Evolutionary conservation across 2,888 invertebrate genomes (phyloP).

Genomic region (Dromius quadrimaculatus): DNA sequence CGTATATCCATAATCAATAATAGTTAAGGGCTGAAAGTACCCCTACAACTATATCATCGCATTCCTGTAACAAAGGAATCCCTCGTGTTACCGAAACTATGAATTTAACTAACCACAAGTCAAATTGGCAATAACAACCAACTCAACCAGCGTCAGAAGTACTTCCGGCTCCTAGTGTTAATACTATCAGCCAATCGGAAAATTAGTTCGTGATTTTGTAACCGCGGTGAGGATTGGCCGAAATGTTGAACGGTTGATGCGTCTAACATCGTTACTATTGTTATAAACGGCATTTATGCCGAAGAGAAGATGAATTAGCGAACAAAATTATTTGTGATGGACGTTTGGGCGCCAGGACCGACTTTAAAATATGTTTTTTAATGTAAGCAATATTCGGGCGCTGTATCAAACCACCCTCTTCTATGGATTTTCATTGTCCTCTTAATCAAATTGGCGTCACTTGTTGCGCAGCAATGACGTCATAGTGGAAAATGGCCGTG

Average conservation of each 20-base stretch:
- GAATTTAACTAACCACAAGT: slow-evolving; percentile 34
- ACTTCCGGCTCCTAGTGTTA: background rate
- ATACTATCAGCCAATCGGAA: slow-evolving; percentile 25
- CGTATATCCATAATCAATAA: too few species aligned
- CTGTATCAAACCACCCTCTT: background rate
- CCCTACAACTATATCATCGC: background rate
- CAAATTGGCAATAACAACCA: slow-evolving; percentile 28
- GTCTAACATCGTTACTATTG: slow-evolving; percentile 39
- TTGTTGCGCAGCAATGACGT: slow-evolving; percentile 28
- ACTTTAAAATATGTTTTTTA: background rate
- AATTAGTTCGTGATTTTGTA: slow-evolving; percentile 26
- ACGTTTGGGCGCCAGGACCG: background rate
- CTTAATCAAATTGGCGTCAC: slow-evolving; percentile 41
- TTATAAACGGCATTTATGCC: slow-evolving; percentile 23
- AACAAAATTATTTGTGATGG: background rate
- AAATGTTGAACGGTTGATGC: slow-evolving; percentile 1
- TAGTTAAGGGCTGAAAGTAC: slow-evolving; percentile 1
- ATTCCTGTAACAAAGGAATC: slow-evolving; percentile 5
- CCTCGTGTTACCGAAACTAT: slow-evolving; percentile 29
- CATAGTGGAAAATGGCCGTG: background rate
- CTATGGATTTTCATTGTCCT: too few species aligned
- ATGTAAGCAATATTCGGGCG: background rate
- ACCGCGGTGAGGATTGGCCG: background rate
- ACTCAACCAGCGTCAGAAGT: background rate
- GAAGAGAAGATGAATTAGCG: slow-evolving; percentile 27